These are phyloP conservation scores for Gavialis gangeticus DNA, from an alignment of 2,113 vertebrate genomes.

Conservation along the genomic window DNA sequence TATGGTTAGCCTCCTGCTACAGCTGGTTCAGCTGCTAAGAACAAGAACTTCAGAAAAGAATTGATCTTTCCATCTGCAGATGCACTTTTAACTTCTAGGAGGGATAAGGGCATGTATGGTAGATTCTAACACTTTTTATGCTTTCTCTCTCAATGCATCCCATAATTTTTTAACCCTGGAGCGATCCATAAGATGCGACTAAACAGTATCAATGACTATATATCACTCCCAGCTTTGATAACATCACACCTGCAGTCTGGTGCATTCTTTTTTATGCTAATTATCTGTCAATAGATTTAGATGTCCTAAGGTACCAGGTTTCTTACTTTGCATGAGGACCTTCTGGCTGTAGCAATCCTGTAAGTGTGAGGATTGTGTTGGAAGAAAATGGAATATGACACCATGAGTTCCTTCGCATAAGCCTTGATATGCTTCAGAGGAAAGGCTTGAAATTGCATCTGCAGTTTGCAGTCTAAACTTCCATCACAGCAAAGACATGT, in stretches of 20 bases:
- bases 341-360: background rate
- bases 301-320: background rate
- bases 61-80: too few relatives aligned
- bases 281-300: background rate
- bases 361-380: conserved; percentile 1
- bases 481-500: background rate
- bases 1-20: background rate
- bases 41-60: background rate
- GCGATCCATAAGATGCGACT: background rate
- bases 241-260: background rate
- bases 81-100: background rate
- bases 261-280: background rate
- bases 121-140: background rate
- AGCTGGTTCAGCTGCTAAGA: accelerated
- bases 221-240: background rate
- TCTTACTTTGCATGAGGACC: background rate
- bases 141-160: background rate
- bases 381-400: conserved; percentile 6
- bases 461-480: conserved; percentile 1
- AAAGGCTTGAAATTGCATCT: conserved; percentile 29
- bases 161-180: background rate
- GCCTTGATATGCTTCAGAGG: conserved; percentile 37
- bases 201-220: background rate
- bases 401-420: conserved; percentile 20
- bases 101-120: background rate